phyloP scores from a whole-genome alignment of 2,888 invertebrate species.

The Eucera pruinosa region DNA sequence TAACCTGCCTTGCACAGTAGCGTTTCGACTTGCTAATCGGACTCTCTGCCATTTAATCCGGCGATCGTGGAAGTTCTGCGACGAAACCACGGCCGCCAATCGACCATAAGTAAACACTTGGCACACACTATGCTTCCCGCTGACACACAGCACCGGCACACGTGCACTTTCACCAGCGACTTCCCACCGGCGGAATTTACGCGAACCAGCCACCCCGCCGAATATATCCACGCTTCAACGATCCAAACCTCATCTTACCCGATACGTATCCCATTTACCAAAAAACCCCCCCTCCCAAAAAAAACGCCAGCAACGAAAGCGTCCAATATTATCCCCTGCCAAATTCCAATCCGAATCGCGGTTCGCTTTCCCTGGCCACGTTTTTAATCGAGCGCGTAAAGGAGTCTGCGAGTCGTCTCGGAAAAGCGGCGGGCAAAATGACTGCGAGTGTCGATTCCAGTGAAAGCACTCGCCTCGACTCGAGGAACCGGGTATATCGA shows the following conservation, averaged over 20 bases:
- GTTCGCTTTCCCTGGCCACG: too few relatives aligned
- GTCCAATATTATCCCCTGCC: too few relatives aligned
- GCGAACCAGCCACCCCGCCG: neutral
- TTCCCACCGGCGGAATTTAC: neutral
- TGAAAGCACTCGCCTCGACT: slow-evolving; percentile 6
- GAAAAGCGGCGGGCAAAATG: slow-evolving; percentile 40
- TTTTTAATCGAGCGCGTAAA: slow-evolving; percentile 33
- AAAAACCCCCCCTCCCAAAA: too few relatives aligned
- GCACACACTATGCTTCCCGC: slow-evolving; percentile 18
- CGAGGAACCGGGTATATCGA: slow-evolving; percentile 57
- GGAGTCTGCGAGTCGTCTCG: neutral
- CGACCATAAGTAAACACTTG: slow-evolving; percentile 47
- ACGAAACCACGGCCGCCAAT: slow-evolving; percentile 31
- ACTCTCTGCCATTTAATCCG: slow-evolving; percentile 71
- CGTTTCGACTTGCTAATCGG: slow-evolving; percentile 67
- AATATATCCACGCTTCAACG: neutral
- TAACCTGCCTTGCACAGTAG: slow-evolving; percentile 71
- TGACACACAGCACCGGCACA: slow-evolving; percentile 22
- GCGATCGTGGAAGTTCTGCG: slow-evolving; percentile 17
- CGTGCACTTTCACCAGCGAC: slow-evolving; percentile 34
- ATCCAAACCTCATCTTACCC: neutral
- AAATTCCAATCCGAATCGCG: too few relatives aligned
- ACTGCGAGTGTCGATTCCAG: slow-evolving; percentile 42
- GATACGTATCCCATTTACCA: neutral
- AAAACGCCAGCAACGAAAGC: too few relatives aligned